A percentile compares a stretch with the other conserved stretches of the same genome.
Conservation (phyloP, 2,113 vertebrate genomes). For the Callopanchax toddi region DNA sequence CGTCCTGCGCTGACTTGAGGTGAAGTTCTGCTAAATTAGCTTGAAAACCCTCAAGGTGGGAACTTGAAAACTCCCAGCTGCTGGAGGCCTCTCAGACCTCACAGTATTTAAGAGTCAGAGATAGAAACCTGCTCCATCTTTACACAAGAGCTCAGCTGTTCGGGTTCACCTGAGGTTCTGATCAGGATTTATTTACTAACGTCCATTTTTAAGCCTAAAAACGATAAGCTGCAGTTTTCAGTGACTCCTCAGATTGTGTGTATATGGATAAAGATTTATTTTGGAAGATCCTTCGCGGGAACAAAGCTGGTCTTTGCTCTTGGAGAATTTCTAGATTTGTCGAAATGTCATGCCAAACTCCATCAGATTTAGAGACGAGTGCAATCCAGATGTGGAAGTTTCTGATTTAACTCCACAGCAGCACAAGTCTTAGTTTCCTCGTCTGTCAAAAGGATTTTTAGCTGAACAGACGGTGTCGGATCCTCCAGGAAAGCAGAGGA, state of each 20-base stretch:
- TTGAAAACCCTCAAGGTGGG: too few relatives aligned
- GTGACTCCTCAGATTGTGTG: not conserved
- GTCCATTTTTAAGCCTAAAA: not conserved
- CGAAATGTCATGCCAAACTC: constrained; percentile 67
- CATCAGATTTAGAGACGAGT: constrained; percentile 8
- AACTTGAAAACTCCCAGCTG: too few relatives aligned
- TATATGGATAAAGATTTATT: constrained; percentile 16
- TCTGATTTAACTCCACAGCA: constrained; percentile 11
- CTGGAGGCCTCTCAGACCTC: not conserved
- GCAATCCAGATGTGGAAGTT: constrained; percentile 5
- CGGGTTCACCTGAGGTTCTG: not conserved
- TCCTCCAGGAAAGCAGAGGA: not conserved
- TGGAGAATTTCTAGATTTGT: constrained; percentile 27
- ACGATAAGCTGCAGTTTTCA: not conserved
- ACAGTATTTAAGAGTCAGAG: not conserved
- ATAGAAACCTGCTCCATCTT: not conserved
- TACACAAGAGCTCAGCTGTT: too few relatives aligned
- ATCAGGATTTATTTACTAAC: not conserved
- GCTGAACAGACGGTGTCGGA: not conserved
- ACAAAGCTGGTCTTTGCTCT: constrained; percentile 59
- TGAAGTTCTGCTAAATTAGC: too few relatives aligned
- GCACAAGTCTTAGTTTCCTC: constrained; percentile 36
- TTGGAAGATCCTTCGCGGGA: constrained; percentile 16
- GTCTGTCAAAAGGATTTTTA: constrained; percentile 45
- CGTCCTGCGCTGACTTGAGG: not conserved